Evolutionary conservation across 2,888 invertebrate genomes (phyloP).

Genomic region (Platynereis dumerilii): DNA sequence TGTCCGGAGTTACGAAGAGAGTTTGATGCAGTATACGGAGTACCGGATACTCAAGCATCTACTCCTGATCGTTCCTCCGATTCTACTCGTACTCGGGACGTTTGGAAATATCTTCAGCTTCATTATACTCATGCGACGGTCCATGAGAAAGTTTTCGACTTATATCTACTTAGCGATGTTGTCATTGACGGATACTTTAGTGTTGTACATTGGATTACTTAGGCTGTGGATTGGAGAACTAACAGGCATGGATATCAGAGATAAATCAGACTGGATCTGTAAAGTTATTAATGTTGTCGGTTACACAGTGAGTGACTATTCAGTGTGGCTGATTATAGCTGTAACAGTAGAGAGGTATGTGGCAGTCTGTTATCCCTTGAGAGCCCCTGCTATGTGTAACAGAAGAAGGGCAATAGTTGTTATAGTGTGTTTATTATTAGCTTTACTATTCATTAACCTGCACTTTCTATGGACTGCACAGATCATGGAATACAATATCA

Average conservation of each 20-base stretch:
- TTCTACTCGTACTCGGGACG: conserved; percentile 55
- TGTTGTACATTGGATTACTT: conserved; percentile 54
- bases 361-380: conserved; percentile 51
- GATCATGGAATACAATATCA: conserved; percentile 10
- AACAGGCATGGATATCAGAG: conserved; percentile 44
- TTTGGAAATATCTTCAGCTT: conserved; percentile 58
- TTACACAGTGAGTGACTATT: conserved; percentile 48
- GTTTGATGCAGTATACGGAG: conserved; percentile 24
- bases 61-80: conserved; percentile 49
- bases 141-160: conserved; percentile 53
- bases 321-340: conserved; percentile 59
- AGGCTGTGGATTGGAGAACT: conserved; percentile 56
- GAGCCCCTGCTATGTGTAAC: conserved; percentile 50
- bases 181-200: conserved; percentile 53
- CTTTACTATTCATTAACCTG: conserved; percentile 48
- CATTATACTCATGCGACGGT: conserved; percentile 50
- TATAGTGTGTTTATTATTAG: conserved; percentile 40
- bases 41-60: conserved; percentile 43
- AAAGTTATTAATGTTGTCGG: conserved; percentile 48
- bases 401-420: conserved; percentile 43
- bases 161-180: conserved; percentile 55
- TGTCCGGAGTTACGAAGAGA: conserved; percentile 20
- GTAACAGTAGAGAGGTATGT: conserved; percentile 59
- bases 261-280: conserved; percentile 48
- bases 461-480: conserved; percentile 54